phyloP scores from a whole-genome alignment of 2,888 invertebrate genomes.

The Parnassius apollo region DNA sequence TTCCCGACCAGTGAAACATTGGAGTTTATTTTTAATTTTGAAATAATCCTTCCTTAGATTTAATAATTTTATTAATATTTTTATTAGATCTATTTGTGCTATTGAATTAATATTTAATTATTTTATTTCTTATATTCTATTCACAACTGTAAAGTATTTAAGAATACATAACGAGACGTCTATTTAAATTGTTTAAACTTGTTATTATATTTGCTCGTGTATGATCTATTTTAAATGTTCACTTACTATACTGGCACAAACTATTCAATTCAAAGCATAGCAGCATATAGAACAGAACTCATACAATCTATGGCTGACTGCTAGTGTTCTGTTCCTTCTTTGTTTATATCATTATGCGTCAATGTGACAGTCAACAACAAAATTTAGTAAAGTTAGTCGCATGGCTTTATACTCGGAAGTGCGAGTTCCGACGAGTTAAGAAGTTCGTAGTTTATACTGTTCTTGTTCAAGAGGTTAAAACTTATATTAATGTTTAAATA shows the following conservation, averaged over 20 bases:
- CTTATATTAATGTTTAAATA: background rate
- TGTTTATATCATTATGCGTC: slow-evolving; percentile 16
- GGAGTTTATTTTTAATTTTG: too few species aligned
- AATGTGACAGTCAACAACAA: background rate
- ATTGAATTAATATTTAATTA: too few species aligned
- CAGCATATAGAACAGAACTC: slow-evolving; percentile 5
- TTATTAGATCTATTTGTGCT: too few species aligned
- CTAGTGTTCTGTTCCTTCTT: slow-evolving; percentile 5
- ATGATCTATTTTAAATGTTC: too few species aligned
- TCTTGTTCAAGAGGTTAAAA: background rate
- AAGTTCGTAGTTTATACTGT: background rate
- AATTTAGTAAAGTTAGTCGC: background rate
- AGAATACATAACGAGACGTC: too few species aligned
- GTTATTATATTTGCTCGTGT: too few species aligned
- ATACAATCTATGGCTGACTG: slow-evolving; percentile 7
- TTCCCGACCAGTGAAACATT: too few species aligned
- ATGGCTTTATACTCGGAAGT: background rate
- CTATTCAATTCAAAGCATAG: slow-evolving; percentile 16
- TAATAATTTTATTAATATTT: too few species aligned
- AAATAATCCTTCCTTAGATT: too few species aligned
- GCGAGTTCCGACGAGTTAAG: slow-evolving; percentile 21
- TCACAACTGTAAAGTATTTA: too few species aligned
- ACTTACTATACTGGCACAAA: background rate
- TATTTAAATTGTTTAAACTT: too few species aligned
- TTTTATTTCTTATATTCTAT: too few species aligned